Evolutionary conservation across 2,113 vertebrate species (phyloP).

Genomic region (Taurulus bubalis): DNA sequence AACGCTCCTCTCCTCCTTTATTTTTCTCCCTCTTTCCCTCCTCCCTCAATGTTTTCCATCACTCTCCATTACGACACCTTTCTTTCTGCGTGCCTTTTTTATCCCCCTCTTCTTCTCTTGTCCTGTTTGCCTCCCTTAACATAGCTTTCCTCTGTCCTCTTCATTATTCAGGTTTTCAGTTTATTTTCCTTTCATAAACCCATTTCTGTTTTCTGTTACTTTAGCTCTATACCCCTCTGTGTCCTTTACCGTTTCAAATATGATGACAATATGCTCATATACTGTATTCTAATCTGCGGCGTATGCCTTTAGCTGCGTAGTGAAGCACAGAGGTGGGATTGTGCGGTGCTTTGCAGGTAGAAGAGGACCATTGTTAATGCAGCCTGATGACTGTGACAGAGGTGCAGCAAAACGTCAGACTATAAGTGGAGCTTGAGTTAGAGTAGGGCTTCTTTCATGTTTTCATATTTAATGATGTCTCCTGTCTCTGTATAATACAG

Average conservation of each 20-base stretch:
- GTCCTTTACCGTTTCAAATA: conserved; percentile 3
- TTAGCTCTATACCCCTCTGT: background rate
- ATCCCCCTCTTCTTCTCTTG: background rate
- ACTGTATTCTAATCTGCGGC: background rate
- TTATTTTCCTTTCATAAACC: background rate
- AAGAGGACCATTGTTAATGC: conserved; percentile 24
- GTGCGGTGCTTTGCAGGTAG: conserved; percentile 6
- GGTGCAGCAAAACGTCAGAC: conserved; percentile 18
- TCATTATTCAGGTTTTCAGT: background rate
- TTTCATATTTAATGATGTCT: conserved; percentile 43
- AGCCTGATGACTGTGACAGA: conserved; percentile 31
- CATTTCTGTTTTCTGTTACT: background rate
- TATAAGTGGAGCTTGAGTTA: conserved; percentile 10
- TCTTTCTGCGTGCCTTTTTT: background rate
- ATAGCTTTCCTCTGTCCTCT: background rate
- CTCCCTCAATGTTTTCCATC: background rate
- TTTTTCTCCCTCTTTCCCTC: background rate
- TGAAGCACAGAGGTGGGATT: background rate
- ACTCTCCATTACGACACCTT: background rate
- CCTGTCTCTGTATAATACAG: conserved; percentile 18
- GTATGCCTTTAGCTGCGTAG: background rate
- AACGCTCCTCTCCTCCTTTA: background rate
- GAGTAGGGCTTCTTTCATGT: conserved; percentile 3
- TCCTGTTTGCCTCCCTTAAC: background rate
- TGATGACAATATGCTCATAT: conserved; percentile 6